Conservation (phyloP, 2,113 vertebrate species). For the Proterorhinus semilunaris region DNA sequence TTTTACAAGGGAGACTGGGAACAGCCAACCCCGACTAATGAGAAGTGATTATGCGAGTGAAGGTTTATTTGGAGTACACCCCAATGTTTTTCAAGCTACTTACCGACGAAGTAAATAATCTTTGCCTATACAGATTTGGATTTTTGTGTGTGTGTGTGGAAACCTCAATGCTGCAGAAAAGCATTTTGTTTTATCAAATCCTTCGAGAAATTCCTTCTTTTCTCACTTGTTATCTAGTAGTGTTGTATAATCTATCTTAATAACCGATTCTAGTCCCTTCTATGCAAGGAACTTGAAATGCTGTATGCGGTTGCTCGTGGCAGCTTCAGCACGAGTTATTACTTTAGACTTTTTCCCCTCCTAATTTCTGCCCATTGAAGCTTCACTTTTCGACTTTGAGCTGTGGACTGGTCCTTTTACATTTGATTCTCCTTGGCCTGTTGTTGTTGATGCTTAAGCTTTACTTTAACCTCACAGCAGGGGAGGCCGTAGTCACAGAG, state of each 20-base stretch:
- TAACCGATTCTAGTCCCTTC: not conserved
- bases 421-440: not conserved
- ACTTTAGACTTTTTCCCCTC: not conserved
- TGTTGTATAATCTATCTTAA: not conserved
- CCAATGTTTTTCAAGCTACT: too few species aligned
- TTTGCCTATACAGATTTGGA: too few species aligned
- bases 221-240: too few species aligned
- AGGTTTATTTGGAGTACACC: not conserved
- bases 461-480: slow-evolving; percentile 7
- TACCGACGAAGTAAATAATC: too few species aligned
- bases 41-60: not conserved
- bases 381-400: slow-evolving; percentile 9
- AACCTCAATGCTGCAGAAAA: too few species aligned
- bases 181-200: too few species aligned
- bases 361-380: not conserved
- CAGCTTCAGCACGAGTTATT: not conserved
- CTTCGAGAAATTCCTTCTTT: too few species aligned
- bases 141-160: too few species aligned
- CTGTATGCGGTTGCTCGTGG: not conserved
- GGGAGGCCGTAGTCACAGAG: slow-evolving; percentile 4
- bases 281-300: not conserved
- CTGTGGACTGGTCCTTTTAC: not conserved
- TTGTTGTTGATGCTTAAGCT: slow-evolving; percentile 15
- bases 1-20: slow-evolving; percentile 2
- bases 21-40: slow-evolving; percentile 15